Evolutionary conservation across 2,113 vertebrate genomes (phyloP).

Genomic region (Mus musculus): DNA sequence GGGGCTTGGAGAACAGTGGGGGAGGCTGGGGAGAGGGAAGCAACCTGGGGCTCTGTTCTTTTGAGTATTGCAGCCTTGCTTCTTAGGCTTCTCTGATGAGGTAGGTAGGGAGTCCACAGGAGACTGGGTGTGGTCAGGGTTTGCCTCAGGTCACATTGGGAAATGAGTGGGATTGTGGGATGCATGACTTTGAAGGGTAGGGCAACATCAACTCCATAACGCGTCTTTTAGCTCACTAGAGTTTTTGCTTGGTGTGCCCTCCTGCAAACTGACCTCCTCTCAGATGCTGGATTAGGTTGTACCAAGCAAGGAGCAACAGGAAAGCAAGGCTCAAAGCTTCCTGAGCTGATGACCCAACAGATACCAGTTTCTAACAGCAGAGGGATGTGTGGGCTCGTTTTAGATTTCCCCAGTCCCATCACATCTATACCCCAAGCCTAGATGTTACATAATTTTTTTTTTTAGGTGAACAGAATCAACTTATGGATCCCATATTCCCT

Average conservation of each 20-base stretch:
- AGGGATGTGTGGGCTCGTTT: background rate
- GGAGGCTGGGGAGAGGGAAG: too few species aligned
- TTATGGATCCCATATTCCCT: too few species aligned
- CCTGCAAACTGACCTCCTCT: too few species aligned
- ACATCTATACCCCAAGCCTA: too few species aligned
- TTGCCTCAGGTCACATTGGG: background rate
- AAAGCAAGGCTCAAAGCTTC: too few species aligned
- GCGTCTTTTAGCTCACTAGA: too few species aligned
- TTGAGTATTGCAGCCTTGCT: background rate
- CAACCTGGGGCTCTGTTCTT: background rate
- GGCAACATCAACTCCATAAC: too few species aligned
- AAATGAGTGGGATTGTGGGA: background rate
- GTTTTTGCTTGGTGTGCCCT: too few species aligned
- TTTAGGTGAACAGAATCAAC: constrained; percentile 7
- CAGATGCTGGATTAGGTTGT: too few species aligned
- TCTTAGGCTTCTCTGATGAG: background rate
- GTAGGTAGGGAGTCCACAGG: background rate
- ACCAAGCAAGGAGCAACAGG: too few species aligned
- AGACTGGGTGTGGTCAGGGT: accelerated
- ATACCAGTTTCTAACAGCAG: background rate
- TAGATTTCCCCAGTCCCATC: background rate
- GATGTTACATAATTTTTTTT: background rate
- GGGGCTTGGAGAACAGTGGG: background rate
- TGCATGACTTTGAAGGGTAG: accelerated
- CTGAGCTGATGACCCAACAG: background rate